Percentiles rank a stretch among this genome's conserved stretches.
These are phyloP conservation scores for Epicampocera succincta DNA, from an alignment of 2,888 invertebrate species.

Conservation along the genomic window DNA sequence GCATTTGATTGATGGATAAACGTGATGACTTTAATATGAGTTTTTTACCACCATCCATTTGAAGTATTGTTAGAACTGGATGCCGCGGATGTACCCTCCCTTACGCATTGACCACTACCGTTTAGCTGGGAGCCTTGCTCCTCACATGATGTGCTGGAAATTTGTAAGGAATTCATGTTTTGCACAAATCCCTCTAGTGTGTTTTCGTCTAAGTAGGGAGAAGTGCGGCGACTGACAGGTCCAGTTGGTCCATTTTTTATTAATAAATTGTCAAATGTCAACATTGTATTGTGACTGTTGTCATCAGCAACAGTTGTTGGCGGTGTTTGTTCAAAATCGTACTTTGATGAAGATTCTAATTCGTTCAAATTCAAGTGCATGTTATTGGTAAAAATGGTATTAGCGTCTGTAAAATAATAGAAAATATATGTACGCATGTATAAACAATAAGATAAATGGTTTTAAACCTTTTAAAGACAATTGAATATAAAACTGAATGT, in stretches of 20 bases:
- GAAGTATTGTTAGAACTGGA: constrained; percentile 56
- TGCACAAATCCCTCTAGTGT: constrained; percentile 79
- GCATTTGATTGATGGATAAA: constrained; percentile 1
- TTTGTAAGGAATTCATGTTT: constrained; percentile 78
- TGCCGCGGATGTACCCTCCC: constrained; percentile 49
- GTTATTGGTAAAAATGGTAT: constrained; percentile 90
- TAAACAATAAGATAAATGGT: no score
- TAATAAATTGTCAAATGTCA: constrained; percentile 90
- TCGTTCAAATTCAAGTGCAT: constrained; percentile 88
- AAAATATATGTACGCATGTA: background rate
- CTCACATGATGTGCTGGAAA: constrained; percentile 73
- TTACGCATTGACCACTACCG: constrained; percentile 71
- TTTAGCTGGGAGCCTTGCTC: constrained; percentile 78
- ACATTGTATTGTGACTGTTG: constrained; percentile 86
- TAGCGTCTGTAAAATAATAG: constrained; percentile 76
- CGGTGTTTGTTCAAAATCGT: constrained; percentile 88
- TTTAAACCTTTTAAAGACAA: no score
- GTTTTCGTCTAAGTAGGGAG: constrained; percentile 79
- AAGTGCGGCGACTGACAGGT: constrained; percentile 76
- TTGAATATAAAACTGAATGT: no score
- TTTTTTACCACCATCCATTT: constrained; percentile 74
- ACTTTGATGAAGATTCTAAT: constrained; percentile 90
- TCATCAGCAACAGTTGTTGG: constrained; percentile 81
- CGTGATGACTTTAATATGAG: background rate
- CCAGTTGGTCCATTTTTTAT: constrained; percentile 78